Percentiles rank a stretch among this genome's conserved stretches.
These are phyloP conservation scores for Leptinotarsa peninsularis DNA, from an alignment of 2,888 invertebrate genomes.

Conservation along the genomic window DNA sequence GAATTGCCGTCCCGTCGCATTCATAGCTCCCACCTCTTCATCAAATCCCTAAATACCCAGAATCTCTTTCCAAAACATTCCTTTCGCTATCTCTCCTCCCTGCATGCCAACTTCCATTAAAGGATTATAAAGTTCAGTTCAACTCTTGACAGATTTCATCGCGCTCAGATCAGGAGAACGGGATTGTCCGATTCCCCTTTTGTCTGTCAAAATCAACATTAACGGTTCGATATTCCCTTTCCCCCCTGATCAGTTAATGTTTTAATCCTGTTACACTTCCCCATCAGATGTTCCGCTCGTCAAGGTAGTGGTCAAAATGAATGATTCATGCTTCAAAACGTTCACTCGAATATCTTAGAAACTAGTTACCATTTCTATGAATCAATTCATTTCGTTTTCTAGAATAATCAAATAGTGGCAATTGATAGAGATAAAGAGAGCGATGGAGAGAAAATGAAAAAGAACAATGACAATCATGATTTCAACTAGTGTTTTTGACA, in stretches of 20 bases:
- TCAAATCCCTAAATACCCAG: slow-evolving; percentile 35
- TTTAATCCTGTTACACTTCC: slow-evolving; percentile 48
- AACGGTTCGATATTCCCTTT: slow-evolving; percentile 37
- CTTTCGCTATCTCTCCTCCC: slow-evolving; percentile 43
- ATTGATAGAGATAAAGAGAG: too few species aligned
- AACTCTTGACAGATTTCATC: slow-evolving; percentile 50
- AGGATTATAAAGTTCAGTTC: slow-evolving; percentile 50
- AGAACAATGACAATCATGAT: too few species aligned
- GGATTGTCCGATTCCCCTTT: slow-evolving; percentile 44
- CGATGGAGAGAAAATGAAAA: too few species aligned
- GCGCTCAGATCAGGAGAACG: slow-evolving; percentile 38
- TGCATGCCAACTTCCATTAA: slow-evolving; percentile 48
- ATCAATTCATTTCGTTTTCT: too few species aligned
- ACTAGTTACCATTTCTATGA: too few species aligned
- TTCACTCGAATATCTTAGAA: too few species aligned
- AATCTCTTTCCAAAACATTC: slow-evolving; percentile 45
- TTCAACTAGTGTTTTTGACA: too few species aligned
- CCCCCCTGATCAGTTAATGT: slow-evolving; percentile 45
- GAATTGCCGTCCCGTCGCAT: background rate
- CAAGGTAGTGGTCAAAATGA: slow-evolving; percentile 25
- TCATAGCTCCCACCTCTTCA: slow-evolving; percentile 22
- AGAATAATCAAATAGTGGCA: too few species aligned
- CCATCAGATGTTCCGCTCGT: slow-evolving; percentile 22
- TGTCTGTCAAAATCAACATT: slow-evolving; percentile 52
- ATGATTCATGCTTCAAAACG: background rate